Evolutionary conservation across 2,797 vertebrate species (phyloP).

Genomic region (Pipistrellus nathusii): DNA sequence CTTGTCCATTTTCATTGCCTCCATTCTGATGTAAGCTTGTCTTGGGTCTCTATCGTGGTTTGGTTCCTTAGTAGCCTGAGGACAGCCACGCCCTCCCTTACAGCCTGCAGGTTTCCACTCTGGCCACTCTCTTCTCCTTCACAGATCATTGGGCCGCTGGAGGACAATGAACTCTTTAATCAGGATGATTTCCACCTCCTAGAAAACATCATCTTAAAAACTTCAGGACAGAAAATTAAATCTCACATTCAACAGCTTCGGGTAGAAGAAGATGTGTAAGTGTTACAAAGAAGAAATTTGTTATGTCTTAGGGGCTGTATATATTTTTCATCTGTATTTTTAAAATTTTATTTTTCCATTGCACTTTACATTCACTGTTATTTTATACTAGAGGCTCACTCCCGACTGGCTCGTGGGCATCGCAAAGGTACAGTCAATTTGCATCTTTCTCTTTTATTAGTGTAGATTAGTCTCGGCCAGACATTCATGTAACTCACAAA

Average conservation of each 20-base stretch:
- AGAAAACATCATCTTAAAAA: conserved; percentile 97
- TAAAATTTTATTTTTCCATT: not conserved
- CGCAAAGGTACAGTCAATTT: too few relatives aligned
- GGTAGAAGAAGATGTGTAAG: conserved; percentile 96
- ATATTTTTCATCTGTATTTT: not conserved
- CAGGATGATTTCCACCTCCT: conserved; percentile 98
- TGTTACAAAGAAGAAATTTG: conserved; percentile 59
- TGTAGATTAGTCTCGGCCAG: not conserved
- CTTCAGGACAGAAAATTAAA: conserved; percentile 97
- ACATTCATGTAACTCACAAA: not conserved
- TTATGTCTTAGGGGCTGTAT: not conserved
- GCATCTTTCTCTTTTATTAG: too few relatives aligned
- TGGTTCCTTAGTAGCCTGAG: not conserved
- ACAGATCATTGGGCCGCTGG: conserved; percentile 96
- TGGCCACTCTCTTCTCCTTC: not conserved
- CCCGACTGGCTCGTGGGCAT: too few relatives aligned
- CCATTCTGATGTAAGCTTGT: not conserved
- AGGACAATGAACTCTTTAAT: conserved; percentile 95
- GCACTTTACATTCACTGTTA: not conserved
- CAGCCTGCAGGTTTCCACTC: not conserved
- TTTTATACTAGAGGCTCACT: not conserved
- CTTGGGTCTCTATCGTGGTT: not conserved
- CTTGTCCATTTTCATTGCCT: not conserved
- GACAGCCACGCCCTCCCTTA: not conserved
- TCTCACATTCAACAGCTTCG: conserved; percentile 94